A percentile compares a stretch with the other conserved stretches of the same genome.
Evolutionary conservation across 2,113 vertebrate genomes (phyloP).

Genomic region (Pao palembangensis): DNA sequence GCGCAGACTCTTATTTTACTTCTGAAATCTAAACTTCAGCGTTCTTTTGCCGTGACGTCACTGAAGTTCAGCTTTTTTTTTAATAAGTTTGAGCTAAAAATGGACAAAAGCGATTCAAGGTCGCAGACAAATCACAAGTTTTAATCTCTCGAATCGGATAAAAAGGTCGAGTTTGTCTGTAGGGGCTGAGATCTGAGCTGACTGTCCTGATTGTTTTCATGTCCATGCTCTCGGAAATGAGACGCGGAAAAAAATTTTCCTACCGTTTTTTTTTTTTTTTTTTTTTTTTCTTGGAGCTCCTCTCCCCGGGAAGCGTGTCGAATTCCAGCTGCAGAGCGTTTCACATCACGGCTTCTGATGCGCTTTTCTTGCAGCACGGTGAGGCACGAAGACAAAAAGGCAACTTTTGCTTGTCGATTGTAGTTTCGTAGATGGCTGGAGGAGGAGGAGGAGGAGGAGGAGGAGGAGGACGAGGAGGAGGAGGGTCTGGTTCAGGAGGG

Average conservation of each 20-base stretch:
- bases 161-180: not conserved
- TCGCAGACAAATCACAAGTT: not conserved
- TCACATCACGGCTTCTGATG: slow-evolving; percentile 16
- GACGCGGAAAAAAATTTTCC: slow-evolving; percentile 19
- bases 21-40: not conserved
- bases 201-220: slow-evolving; percentile 38
- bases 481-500: slow-evolving; percentile 13
- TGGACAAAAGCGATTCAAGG: fast-evolving
- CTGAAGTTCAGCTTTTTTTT: slow-evolving; percentile 20
- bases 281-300: slow-evolving; percentile 41
- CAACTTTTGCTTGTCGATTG: not conserved
- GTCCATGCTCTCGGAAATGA: slow-evolving; percentile 8
- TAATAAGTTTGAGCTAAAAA: slow-evolving; percentile 5
- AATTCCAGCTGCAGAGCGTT: not conserved
- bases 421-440: slow-evolving; percentile 33
- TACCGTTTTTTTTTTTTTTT: slow-evolving; percentile 41
- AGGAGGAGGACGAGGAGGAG: slow-evolving; percentile 14
- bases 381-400: not conserved
- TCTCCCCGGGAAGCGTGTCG: slow-evolving; percentile 5
- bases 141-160: fast-evolving
- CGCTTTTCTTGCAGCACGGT: not conserved
- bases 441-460: slow-evolving; percentile 1
- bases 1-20: too few species aligned
- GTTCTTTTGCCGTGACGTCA: slow-evolving; percentile 45
- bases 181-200: not conserved